Evolutionary conservation across 2,888 invertebrate genomes (phyloP), one percentile per base, ranked within the genome.

Genomic region (Drosophila cognata): DNA sequence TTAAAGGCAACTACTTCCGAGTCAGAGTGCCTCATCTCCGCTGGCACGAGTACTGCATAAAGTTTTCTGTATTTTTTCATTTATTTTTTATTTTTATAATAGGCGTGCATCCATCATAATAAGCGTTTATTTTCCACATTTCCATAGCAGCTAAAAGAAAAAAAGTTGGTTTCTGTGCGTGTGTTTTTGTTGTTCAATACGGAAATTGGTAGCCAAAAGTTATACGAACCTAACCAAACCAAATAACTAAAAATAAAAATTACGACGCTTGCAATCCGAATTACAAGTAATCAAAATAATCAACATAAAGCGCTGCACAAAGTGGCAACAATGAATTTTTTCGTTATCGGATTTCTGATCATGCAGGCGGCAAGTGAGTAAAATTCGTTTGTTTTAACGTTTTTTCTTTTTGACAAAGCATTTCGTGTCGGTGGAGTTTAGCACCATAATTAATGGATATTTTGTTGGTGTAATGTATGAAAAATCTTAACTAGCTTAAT

Each of bases 351-450:
- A 80, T 87, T 92, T 82, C 71, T 92, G 77, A 92, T 92, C 79
- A 92, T 92, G 92, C 91, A 92, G 81, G 91, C 91, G 68, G 92
- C 91, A 87, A 90, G 91, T 92, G 77, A 92, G 91, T 88, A 74
- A 61, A 71, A 7, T 77, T 62, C 64, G 67, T 46, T 82, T 68
- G 70, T n/a, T 29, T 13, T 28, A 4, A n/a, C 2, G 35, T 51
- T 62, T 5, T n/a, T n/a, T 28, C 13, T 33, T 52, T 57, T 21
- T 38, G 43, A 36, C 18, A 13, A 60, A 31, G 51, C 52, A 53
- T 64, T 69, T 71, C 38, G 56, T 57, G 59, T 16, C 28, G 85
- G 88, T 74, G 66, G 21, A 36, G n/a, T 29, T 65, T 13, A 61
- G 13, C 11, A 13, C 21, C 51, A 33, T 56, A 57, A 48, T 57